A percentile compares a stretch with the other conserved stretches of the same genome.
These are phyloP conservation scores for Madoqua kirkii DNA, from an alignment of 2,113 vertebrate genomes.

Conservation along the genomic window DNA sequence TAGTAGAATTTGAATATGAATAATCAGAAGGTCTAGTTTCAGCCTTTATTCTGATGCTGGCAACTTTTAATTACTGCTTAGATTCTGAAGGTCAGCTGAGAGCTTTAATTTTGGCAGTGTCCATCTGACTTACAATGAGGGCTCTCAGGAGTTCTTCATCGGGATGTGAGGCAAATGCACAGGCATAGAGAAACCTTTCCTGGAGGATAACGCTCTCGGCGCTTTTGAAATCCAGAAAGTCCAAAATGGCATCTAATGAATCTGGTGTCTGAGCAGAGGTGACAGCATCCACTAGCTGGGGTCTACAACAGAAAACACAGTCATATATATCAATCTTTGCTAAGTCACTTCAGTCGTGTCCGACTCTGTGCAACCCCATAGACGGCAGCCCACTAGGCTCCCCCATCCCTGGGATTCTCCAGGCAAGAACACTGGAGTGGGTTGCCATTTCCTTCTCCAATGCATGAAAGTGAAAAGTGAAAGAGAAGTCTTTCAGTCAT, in stretches of 20 bases:
- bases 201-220: slow-evolving; percentile 84
- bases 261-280: slow-evolving; percentile 93
- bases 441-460: no score
- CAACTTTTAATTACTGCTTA: not conserved
- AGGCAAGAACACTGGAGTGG: no score
- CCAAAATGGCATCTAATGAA: slow-evolving; percentile 89
- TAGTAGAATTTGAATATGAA: not conserved
- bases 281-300: slow-evolving; percentile 93
- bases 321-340: not conserved
- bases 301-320: slow-evolving; percentile 77
- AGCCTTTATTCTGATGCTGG: not conserved
- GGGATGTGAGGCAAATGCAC: slow-evolving; percentile 94
- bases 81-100: not conserved
- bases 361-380: no score
- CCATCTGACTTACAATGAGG: slow-evolving; percentile 86
- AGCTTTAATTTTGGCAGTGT: not conserved
- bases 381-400: no score
- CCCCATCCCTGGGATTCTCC: no score
- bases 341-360: no score
- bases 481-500: no score
- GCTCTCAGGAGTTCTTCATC: slow-evolving; percentile 88
- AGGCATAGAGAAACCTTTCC: slow-evolving; percentile 96
- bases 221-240: slow-evolving; percentile 94
- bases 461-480: no score
- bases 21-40: not conserved